Base-by-base conservation (phyloP, 2,797 vertebrate genomes). In the Luscinia megarhynchos region DNA sequence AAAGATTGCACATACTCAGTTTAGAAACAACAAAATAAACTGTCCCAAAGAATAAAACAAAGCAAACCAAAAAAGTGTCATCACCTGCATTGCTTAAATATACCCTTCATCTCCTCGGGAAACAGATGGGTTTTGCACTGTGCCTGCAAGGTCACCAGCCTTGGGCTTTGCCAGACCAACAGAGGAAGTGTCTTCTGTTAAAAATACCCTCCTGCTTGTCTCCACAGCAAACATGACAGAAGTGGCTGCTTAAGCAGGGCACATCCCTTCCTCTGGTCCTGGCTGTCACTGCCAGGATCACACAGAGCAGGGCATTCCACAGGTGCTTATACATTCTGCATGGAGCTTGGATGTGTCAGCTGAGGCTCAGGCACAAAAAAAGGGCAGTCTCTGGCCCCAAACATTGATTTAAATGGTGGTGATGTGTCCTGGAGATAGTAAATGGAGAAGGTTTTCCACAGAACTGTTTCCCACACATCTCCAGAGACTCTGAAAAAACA, bases 71-170 rank as follows among this genome's bases (percentile, higher is more conserved):
- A 50, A 46, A 69, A 73, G 12, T n/a, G 46, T 74, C 57, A 76
- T 89, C 87, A 91, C 68, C 87, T 93, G 72, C 55, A 63, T 75
- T 3, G 3, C 62, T 85, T 77, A 62, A 93, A 91, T 77, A 91
- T 77, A 84, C 8, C 36, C 50, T 89, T 79, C 27, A 40, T 78
- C 62, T 89, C 61, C 50, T 93, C 29, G 46, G 95, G 90, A 95
- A 95, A 80, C 93, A 97, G 94, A 92, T 95, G 93, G 84, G 18
- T 6, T 73, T 95, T 96, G 94, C 87, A 89, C 84, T 89, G 20
- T 87, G 84, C 50, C 72, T 93, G 79, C 53, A 75, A 94, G 94
- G 92, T 96, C 93, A 89, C 20, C 54, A 92, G 54, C 22, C 70
- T 61, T 91, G 86, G 50, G 84, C 54, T 93, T 85, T 92, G 48